Base-by-base conservation (phyloP, 2,797 vertebrate species). In the Varecia variegata region DNA sequence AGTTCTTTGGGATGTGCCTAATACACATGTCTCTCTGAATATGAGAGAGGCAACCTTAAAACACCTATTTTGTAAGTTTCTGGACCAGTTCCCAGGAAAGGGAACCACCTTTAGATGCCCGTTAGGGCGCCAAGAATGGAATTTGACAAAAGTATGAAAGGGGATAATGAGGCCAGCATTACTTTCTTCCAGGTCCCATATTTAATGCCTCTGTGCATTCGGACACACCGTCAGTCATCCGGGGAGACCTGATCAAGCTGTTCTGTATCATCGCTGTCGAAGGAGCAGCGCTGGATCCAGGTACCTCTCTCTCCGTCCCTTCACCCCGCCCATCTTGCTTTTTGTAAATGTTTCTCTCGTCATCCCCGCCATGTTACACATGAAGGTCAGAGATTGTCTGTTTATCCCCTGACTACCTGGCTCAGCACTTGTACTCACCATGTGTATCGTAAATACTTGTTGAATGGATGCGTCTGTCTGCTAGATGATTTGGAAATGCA, bases 201-300 rank as follows among this genome's bases (percentile, higher is more conserved):
- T 99, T 99, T 97, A 98, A 99, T 56, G 98, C 99, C 88, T 98
- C 98, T 0, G 99, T 99, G 97, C 98, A 98, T 43, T 99, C 99
- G 0, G 99, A 99, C 97, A 98, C 97, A 45, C 98, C 97, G 0
- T 99, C 98, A 0, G 98, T 99, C 95, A 99, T 98, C 98, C 99
- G 99, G 52, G 99, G 99, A 79, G 99, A 99, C 79, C 99, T 99
- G 1, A 99, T 99, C 96, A 99, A 99, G 94, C 97, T 99, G 97
- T 98, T 99, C 97, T 99, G 99, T 82, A 98, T 98, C 30, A 8
- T 99, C 95, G 98, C 98, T n/a, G 98, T 93, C 0, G 99, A 99
- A 67, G 99, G 99, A 96, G 98, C 99, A 23, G 97, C 98, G 0
- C 98, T 99, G 4, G 99, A 99, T 52, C 98, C 99, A 97, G 99